A percentile compares a stretch with the other conserved stretches of the same genome.
These are phyloP conservation scores for Drosophila nasuta DNA, from an alignment of 1,140 invertebrate species.

Conservation along the genomic window DNA sequence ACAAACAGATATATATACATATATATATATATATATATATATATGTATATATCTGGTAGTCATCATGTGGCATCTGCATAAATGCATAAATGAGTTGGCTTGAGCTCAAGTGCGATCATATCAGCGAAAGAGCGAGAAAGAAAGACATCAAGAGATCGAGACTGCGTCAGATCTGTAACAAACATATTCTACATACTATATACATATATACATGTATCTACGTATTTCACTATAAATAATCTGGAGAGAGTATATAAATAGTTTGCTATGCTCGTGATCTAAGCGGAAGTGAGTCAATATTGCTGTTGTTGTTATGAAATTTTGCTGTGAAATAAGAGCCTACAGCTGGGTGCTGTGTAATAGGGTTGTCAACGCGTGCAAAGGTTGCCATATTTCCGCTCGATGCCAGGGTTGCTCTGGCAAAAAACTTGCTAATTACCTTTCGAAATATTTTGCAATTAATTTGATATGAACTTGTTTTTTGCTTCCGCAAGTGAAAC, in stretches of 20 bases:
- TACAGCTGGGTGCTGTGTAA: neutral
- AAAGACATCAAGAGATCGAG: no score
- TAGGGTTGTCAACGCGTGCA: constrained; percentile 13
- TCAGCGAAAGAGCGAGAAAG: neutral
- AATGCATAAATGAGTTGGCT: constrained; percentile 3
- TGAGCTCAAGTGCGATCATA: constrained; percentile 24
- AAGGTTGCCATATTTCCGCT: neutral
- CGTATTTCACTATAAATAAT: neutral
- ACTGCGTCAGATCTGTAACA: constrained; percentile 2
- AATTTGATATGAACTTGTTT: neutral
- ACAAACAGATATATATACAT: neutral
- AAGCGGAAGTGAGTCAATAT: constrained; percentile 20
- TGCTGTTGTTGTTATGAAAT: constrained; percentile 14
- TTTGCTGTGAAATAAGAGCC: constrained; percentile 2
- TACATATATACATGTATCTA: neutral
- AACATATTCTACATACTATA: constrained; percentile 5
- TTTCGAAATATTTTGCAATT: neutral
- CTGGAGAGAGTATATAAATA: neutral
- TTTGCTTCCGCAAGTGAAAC: neutral
- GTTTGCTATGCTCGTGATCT: constrained; percentile 2
- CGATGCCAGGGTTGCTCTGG: neutral
- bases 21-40: neutral
- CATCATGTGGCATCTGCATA: constrained; percentile 8
- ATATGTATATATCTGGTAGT: neutral
- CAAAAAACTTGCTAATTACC: neutral